Conservation (phyloP, 30 jellyfish, hydroid and myxozoan species). For the Rhopilema esculentum region DNA sequence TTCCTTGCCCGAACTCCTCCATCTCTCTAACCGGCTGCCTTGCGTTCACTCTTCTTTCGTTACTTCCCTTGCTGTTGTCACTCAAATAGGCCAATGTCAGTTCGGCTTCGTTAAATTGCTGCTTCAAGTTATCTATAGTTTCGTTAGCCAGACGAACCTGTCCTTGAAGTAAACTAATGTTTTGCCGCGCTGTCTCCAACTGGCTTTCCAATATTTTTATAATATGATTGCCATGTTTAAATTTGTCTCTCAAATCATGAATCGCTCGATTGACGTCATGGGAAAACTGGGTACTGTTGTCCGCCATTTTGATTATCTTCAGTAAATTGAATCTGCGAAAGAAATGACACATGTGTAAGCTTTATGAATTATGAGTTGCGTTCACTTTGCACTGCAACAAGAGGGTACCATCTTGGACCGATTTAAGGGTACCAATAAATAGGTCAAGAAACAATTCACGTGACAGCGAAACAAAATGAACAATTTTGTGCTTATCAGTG, state of each 20-base stretch:
- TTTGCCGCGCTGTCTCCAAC: conserved; percentile 93
- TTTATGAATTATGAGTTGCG: not conserved
- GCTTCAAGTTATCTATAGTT: conserved; percentile 87
- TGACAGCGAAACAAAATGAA: no score
- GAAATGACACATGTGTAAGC: not conserved
- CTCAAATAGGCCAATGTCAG: conserved; percentile 65
- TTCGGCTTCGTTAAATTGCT: conserved; percentile 87
- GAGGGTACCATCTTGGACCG: no score
- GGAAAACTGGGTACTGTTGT: conserved; percentile 29
- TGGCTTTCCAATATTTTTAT: conserved; percentile 90
- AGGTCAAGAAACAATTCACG: no score
- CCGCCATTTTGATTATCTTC: conserved; percentile 16
- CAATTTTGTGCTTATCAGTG: no score
- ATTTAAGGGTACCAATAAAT: no score
- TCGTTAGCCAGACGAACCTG: conserved; percentile 94
- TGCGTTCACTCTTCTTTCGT: conserved; percentile 7
- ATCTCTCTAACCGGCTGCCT: conserved; percentile 30
- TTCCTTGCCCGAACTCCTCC: conserved; percentile 38
- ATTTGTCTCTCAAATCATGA: conserved; percentile 76
- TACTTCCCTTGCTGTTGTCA: conserved; percentile 53
- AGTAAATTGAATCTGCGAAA: not conserved
- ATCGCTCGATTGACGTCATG: conserved; percentile 58
- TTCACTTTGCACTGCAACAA: no score
- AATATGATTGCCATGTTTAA: conserved; percentile 92
- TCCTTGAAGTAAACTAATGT: conserved; percentile 90